phyloP scores from a whole-genome alignment of 2,797 vertebrate species.

The Acomys russatus region DNA sequence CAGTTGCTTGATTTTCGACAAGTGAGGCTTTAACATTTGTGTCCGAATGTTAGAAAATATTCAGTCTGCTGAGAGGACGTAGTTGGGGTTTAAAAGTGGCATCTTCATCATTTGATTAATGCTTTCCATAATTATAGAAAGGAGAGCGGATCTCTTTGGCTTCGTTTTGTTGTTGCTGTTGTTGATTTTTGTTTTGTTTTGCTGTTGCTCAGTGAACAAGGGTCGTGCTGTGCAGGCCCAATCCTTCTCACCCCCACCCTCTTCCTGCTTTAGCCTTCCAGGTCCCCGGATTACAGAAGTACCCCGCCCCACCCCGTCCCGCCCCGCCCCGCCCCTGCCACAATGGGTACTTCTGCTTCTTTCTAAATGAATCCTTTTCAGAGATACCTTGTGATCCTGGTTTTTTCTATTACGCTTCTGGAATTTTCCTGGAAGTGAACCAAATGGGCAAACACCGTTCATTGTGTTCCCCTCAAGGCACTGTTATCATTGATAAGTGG shows the following conservation, averaged over 20 bases:
- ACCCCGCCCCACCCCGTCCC: no score
- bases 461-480: slow-evolving; percentile 54
- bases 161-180: neutral
- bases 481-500: neutral
- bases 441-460: slow-evolving; percentile 60
- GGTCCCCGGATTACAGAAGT: no score
- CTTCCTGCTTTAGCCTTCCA: neutral
- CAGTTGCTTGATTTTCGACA: slow-evolving; percentile 29
- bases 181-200: neutral
- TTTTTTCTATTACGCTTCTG: slow-evolving; percentile 50
- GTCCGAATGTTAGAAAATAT: slow-evolving; percentile 34
- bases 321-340: no score
- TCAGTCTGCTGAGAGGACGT: slow-evolving; percentile 21
- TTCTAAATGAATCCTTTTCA: neutral
- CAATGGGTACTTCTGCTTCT: neutral
- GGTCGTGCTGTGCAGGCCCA: neutral
- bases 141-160: slow-evolving; percentile 48
- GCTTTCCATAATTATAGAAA: slow-evolving; percentile 27
- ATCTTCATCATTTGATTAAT: neutral
- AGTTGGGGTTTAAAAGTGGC: slow-evolving; percentile 20
- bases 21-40: neutral
- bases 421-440: slow-evolving; percentile 48
- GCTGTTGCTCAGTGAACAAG: neutral
- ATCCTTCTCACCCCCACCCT: no score
- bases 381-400: slow-evolving; percentile 44